phyloP scores from a whole-genome alignment of 2,797 vertebrate genomes.

The Epinephelus coioides region DNA sequence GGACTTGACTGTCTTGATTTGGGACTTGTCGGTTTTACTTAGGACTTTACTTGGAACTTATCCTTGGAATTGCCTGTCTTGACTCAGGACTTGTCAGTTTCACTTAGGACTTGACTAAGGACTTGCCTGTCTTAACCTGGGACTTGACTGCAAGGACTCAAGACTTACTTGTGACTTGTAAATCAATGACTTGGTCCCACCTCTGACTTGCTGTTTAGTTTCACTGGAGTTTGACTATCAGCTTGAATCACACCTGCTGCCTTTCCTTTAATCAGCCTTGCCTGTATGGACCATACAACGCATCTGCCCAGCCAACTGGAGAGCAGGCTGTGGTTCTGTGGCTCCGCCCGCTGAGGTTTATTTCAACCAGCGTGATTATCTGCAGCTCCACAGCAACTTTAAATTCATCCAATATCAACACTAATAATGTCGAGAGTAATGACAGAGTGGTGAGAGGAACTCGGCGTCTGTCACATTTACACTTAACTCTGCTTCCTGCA shows the following conservation, averaged over 20 bases:
- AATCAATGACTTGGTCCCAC: too few species aligned
- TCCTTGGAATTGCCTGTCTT: too few species aligned
- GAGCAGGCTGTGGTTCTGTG: background rate
- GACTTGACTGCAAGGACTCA: too few species aligned
- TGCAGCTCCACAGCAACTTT: constrained; percentile 11
- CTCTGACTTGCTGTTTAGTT: too few species aligned
- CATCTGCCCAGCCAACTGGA: background rate
- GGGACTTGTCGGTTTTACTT: too few species aligned
- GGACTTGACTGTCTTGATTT: too few species aligned
- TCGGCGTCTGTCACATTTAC: constrained; percentile 48
- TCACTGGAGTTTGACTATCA: background rate
- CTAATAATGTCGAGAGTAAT: constrained; percentile 26
- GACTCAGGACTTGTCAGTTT: too few species aligned
- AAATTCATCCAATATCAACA: constrained; percentile 45
- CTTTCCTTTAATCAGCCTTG: background rate
- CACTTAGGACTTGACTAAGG: too few species aligned
- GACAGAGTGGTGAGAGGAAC: constrained; percentile 48
- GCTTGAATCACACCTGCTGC: background rate
- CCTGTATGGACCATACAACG: background rate
- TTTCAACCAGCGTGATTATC: constrained; percentile 10
- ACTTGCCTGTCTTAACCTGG: too few species aligned
- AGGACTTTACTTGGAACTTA: too few species aligned
- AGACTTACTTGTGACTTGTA: too few species aligned
- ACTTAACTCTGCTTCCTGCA: constrained; percentile 39
- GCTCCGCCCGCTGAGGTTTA: constrained; percentile 8